A percentile compares a stretch with the other conserved stretches of the same genome.
Evolutionary conservation across 2,797 vertebrate genomes (phyloP).

Genomic region (Poecilia velifera): DNA sequence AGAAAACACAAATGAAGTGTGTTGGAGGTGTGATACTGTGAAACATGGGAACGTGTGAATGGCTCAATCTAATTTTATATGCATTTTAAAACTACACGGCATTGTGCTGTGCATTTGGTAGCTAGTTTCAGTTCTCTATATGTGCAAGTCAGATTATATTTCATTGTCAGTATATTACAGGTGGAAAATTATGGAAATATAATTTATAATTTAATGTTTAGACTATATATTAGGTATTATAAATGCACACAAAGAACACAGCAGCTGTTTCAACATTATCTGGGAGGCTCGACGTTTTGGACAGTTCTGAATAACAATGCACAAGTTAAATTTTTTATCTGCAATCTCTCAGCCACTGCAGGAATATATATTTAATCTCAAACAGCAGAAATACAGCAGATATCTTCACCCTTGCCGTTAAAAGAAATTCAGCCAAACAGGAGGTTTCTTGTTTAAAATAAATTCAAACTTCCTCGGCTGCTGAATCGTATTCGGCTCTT

Average conservation of each 20-base stretch:
- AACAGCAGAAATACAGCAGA: too few species aligned
- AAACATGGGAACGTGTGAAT: conserved; percentile 3
- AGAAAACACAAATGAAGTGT: not conserved
- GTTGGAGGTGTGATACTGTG: conserved; percentile 7
- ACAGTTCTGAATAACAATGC: not conserved
- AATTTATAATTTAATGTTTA: too few species aligned
- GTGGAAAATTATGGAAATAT: not conserved
- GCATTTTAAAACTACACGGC: not conserved
- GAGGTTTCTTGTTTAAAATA: not conserved
- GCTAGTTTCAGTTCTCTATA: not conserved
- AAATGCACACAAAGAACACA: not conserved
- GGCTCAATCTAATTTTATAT: not conserved
- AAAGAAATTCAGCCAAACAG: not conserved
- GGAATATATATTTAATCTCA: not conserved
- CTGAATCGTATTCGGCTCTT: not conserved
- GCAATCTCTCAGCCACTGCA: not conserved
- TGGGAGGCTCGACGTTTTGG: not conserved
- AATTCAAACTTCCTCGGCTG: not conserved
- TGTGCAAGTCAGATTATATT: not conserved
- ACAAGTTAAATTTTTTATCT: not conserved
- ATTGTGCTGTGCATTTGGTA: not conserved
- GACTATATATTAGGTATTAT: not conserved
- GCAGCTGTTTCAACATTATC: not conserved
- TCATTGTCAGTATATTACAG: not conserved
- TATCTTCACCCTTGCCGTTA: not conserved